Base-by-base conservation (phyloP, 1,140 invertebrate genomes). In the Araneus ventricosus region DNA sequence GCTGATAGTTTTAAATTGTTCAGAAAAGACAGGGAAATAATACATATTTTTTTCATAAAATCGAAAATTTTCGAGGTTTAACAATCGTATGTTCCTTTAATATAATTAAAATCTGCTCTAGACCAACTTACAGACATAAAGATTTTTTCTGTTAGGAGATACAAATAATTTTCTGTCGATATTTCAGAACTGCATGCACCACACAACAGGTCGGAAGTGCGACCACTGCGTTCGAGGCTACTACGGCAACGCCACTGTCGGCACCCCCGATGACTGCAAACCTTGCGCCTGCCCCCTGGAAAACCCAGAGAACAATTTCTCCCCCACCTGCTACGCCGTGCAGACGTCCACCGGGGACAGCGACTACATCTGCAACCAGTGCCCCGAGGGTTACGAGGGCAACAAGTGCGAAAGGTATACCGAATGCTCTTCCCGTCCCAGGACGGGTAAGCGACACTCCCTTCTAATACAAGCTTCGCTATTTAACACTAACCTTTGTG, bases 331-430 rank as follows among this genome's bases (percentile, higher is more conserved):
- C 95, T 97, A 97, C 92, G 94, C 59, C 67, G 94, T 63, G 93
- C 34, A 75, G 27, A 70, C 94, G 6, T 88, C 94, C 41, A 88
- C 95, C 67, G 94, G 94, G 27, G 96, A 96, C 41, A 96, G 96
- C 37, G 96, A 97, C 93, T 99, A 98, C 95, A 96, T 98, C 7
- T 99, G 98, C 95, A 98, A 97, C 0, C 97, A 98, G 93, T 99
- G 99, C 95, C 97, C 98, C 1, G 96, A 96, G 75, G 99, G 99
- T 0, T 99, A 99, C 95, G 97, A 97, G n/a, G 99, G 99, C 0
- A 97, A 97, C 94, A 98, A 98, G 94, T 99, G 99, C 95, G 98
- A 99, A 96, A 97, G 97, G 98, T 99, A 96, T 91, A 85, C 80
- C 45, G 90, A 91, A 91, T 91, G 79, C 39, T 45, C 27, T 85